A percentile compares a stretch with the other conserved stretches of the same genome.
Evolutionary conservation across 2,888 invertebrate species (phyloP).

Genomic region (Hydrotaea diabolus): DNA sequence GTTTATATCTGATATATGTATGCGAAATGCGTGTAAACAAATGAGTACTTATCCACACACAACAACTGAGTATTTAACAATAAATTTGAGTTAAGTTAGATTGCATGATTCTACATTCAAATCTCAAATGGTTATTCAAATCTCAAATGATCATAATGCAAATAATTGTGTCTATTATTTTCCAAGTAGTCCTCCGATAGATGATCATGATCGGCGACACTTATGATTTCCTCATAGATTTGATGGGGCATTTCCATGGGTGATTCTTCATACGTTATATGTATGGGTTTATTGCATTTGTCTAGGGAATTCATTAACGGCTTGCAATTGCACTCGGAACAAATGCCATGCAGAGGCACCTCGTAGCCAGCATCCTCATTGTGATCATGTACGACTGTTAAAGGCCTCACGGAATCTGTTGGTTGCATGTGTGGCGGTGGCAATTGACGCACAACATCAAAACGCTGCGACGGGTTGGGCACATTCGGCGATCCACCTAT

Average conservation of each 20-base stretch:
- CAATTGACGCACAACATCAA: constrained; percentile 75
- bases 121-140: constrained; percentile 55
- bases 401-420: constrained; percentile 46
- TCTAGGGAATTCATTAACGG: constrained; percentile 46
- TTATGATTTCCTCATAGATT: constrained; percentile 77
- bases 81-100: no score
- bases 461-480: constrained; percentile 72
- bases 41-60: no score
- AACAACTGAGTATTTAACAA: no score
- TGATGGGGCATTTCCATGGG: constrained; percentile 72
- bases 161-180: constrained; percentile 34
- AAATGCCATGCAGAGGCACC: constrained; percentile 74
- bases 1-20: background rate
- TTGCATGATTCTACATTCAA: no score
- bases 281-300: constrained; percentile 71
- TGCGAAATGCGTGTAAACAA: no score
- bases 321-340: constrained; percentile 75
- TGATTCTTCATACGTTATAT: constrained; percentile 77
- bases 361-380: constrained; percentile 73
- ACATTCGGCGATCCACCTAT: constrained; percentile 43
- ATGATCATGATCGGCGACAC: constrained; percentile 59
- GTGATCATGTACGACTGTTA: constrained; percentile 51
- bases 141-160: constrained; percentile 69
- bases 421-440: constrained; percentile 67
- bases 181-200: background rate